These are phyloP conservation scores for Luscinia luscinia DNA, from an alignment of 2,797 vertebrate species.

Conservation along the genomic window DNA sequence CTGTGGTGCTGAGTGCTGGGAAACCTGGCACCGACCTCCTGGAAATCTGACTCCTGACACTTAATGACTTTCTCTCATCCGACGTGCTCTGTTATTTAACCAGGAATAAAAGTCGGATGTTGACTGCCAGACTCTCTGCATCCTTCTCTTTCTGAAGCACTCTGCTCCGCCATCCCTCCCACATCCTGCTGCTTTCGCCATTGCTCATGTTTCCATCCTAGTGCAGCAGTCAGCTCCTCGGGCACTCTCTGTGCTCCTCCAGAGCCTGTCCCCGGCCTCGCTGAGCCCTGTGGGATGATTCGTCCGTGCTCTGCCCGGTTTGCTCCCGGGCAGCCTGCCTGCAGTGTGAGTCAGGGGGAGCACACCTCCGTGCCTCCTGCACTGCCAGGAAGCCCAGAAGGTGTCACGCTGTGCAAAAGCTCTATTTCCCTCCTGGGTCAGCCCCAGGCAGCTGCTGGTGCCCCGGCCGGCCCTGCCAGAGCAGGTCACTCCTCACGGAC, in stretches of 20 bases:
- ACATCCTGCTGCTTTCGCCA: slow-evolving; percentile 44
- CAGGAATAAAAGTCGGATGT: neutral
- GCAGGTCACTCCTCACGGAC: neutral
- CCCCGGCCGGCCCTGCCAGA: neutral
- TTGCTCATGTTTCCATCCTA: slow-evolving; percentile 35
- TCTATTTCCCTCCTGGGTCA: neutral
- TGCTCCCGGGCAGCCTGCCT: neutral
- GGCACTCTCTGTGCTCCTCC: neutral
- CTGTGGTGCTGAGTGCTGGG: slow-evolving; percentile 24
- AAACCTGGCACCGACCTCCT: slow-evolving; percentile 34
- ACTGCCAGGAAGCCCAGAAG: neutral
- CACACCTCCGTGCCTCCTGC: neutral
- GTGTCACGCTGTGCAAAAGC: neutral
- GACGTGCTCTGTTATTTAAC: slow-evolving; percentile 19
- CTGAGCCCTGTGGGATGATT: neutral
- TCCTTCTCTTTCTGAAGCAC: slow-evolving; percentile 26
- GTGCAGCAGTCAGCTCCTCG: neutral
- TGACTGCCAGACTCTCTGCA: slow-evolving; percentile 29
- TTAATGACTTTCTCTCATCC: slow-evolving; percentile 41
- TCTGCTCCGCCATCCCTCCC: slow-evolving; percentile 26
- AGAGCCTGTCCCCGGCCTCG: neutral
- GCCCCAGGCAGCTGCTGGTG: neutral
- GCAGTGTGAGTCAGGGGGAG: neutral
- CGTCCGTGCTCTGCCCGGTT: neutral
- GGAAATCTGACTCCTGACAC: slow-evolving; percentile 45